These are phyloP conservation scores for Dendroctonus ponderosae DNA, from an alignment of 1,140 invertebrate species.

Conservation along the genomic window DNA sequence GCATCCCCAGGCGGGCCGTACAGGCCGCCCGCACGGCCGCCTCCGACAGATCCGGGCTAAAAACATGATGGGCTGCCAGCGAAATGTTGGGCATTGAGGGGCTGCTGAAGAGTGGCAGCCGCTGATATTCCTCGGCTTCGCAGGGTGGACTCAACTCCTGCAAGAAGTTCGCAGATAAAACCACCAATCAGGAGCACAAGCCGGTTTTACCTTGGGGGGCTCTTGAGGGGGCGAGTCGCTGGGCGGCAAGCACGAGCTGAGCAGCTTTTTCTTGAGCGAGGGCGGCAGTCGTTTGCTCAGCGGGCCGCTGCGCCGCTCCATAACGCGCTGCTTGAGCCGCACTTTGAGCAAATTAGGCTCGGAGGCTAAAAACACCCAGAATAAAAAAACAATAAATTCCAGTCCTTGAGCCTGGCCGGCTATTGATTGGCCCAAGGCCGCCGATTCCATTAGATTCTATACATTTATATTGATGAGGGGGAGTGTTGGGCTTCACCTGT, in stretches of 20 bases:
- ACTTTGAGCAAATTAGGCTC: constrained; percentile 97
- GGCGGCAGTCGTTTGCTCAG: constrained; percentile 76
- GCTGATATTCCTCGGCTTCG: constrained; percentile 55
- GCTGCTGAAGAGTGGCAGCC: constrained; percentile 79
- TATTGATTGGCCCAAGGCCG: too few relatives aligned
- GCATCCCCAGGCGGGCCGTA: constrained; percentile 69
- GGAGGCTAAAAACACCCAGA: constrained; percentile 68
- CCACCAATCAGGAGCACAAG: not conserved
- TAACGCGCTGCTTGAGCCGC: constrained; percentile 92
- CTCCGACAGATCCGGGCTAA: constrained; percentile 62
- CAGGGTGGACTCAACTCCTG: constrained; percentile 45
- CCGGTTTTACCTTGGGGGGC: constrained; percentile 42
- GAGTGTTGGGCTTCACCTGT: too few relatives aligned
- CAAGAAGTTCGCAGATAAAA: not conserved
- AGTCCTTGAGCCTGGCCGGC: too few relatives aligned
- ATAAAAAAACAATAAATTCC: not conserved
- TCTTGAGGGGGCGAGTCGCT: constrained; percentile 53
- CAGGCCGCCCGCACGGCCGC: constrained; percentile 73
- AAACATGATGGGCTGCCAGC: constrained; percentile 58
- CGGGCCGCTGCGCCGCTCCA: constrained; percentile 84
- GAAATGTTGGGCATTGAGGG: constrained; percentile 97
- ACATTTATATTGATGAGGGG: too few relatives aligned
- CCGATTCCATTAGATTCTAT: too few relatives aligned
- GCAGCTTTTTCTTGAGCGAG: constrained; percentile 63
- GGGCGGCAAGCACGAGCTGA: constrained; percentile 49